These are phyloP conservation scores for Pseudopipra pipra DNA, from an alignment of 2,113 vertebrate genomes.

Conservation along the genomic window DNA sequence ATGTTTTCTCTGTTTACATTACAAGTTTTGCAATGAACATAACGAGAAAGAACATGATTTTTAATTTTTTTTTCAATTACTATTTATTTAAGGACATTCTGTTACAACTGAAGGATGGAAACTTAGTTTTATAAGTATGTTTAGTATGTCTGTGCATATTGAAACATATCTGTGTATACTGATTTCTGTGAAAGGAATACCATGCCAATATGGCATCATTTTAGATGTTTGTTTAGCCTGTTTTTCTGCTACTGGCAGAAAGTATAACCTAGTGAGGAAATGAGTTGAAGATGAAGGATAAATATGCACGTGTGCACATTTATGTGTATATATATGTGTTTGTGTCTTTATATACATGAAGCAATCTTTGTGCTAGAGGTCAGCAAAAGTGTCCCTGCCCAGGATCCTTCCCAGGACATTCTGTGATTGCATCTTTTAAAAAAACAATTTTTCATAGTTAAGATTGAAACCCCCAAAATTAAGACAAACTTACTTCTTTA, in stretches of 20 bases:
- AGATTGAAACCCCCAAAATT: neutral
- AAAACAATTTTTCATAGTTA: neutral
- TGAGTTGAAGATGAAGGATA: neutral
- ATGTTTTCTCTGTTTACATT: neutral
- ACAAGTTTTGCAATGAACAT: neutral
- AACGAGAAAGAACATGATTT: neutral
- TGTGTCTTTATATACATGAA: neutral
- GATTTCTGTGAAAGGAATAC: neutral
- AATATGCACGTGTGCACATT: accelerated
- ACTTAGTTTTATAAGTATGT: neutral
- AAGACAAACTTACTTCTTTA: neutral
- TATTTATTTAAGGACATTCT: neutral
- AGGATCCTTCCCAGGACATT: neutral
- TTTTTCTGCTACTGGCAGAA: neutral
- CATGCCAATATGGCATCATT: neutral
- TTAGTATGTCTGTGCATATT: neutral
- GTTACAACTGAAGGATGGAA: neutral
- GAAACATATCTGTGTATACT: neutral
- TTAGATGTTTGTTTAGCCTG: neutral
- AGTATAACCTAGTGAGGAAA: neutral
- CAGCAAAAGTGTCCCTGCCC: neutral
- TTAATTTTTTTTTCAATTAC: neutral
- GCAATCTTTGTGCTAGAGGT: neutral
- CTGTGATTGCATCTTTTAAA: neutral
- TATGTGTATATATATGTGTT: accelerated